phyloP scores from a whole-genome alignment of 1,140 invertebrate species.

The Pristionchus pacificus region DNA sequence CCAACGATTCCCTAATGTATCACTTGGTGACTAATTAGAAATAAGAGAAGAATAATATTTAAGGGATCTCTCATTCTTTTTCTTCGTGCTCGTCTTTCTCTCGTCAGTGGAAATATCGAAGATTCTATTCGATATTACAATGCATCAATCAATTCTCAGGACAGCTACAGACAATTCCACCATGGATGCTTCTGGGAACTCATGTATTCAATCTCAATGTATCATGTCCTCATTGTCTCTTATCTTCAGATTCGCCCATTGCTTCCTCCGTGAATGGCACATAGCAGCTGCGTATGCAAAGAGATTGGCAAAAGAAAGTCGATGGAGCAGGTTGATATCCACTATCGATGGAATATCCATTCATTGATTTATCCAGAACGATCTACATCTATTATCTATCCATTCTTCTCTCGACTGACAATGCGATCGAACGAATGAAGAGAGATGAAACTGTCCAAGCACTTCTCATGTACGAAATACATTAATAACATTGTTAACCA shows the following conservation, averaged over 20 bases:
- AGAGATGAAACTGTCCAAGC: constrained; percentile 45
- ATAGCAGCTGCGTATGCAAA: constrained; percentile 48
- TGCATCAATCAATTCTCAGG: constrained; percentile 77
- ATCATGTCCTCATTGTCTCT: neutral
- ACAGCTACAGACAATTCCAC: constrained; percentile 86
- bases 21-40: too few relatives aligned
- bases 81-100: constrained; percentile 78
- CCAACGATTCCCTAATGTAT: too few relatives aligned
- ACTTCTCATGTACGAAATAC: constrained; percentile 13
- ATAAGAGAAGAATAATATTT: too few relatives aligned
- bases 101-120: constrained; percentile 75
- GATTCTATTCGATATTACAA: constrained; percentile 74
- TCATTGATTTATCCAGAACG: neutral
- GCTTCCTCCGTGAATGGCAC: constrained; percentile 70
- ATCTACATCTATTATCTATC: constrained; percentile 48
- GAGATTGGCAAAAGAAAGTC: constrained; percentile 36
- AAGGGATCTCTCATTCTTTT: constrained; percentile 88
- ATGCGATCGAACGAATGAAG: constrained; percentile 23
- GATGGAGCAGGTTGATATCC: constrained; percentile 35
- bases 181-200: constrained; percentile 92
- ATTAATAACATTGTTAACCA: neutral
- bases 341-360: neutral
- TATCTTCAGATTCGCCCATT: constrained; percentile 43
- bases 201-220: constrained; percentile 65
- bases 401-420: constrained; percentile 50